Base-by-base conservation (phyloP, 2,888 invertebrate genomes). In the Chamaedrilus cognettii region DNA sequence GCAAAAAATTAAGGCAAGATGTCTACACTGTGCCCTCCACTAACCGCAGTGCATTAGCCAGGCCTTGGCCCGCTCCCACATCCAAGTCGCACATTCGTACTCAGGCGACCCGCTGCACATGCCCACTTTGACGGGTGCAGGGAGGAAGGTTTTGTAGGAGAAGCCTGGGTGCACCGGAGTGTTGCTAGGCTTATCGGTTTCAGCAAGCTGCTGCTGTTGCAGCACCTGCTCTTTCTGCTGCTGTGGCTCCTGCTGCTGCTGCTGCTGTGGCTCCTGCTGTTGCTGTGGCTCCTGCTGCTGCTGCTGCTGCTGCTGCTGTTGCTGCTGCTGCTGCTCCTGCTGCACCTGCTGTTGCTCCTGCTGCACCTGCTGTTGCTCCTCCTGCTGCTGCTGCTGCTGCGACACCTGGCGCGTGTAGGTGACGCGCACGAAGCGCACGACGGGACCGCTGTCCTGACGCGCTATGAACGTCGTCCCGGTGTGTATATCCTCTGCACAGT, bases 141-240 rank as follows among this genome's bases (percentile, higher is more conserved):
- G 74, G 7, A 74, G 65, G 64, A 74, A 74, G 3, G 74, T 74
- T 67, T 72, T 74, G 65, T 74, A 74, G 61, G 65, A 60, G 66
- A 74, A 64, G n/a, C 70, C 70, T 79, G 7, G 79, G 80, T 4
- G 74, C 79, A 11, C 15, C 3, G 2, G 3, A 4, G 60, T 26
- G 7, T 28, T 33, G 15, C n/a, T 51, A 52, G 19, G 1, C 42
- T 4, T 72, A 79, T n/a, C n/a, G n/a, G n/a, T n/a, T n/a, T n/a
- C n/a, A n/a, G n/a, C n/a, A n/a, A n/a, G n/a, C n/a, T n/a, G n/a
- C n/a, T n/a, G n/a, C n/a, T n/a, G n/a, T n/a, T n/a, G n/a, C n/a
- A n/a, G n/a, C n/a, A n/a, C n/a, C n/a, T n/a, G n/a, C n/a, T n/a
- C n/a, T 7, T 11, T 3, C 2, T 2, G 3, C 35, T 26, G 7